Base-by-base conservation (phyloP, 2,888 invertebrate genomes). In the Mythimna impura region DNA sequence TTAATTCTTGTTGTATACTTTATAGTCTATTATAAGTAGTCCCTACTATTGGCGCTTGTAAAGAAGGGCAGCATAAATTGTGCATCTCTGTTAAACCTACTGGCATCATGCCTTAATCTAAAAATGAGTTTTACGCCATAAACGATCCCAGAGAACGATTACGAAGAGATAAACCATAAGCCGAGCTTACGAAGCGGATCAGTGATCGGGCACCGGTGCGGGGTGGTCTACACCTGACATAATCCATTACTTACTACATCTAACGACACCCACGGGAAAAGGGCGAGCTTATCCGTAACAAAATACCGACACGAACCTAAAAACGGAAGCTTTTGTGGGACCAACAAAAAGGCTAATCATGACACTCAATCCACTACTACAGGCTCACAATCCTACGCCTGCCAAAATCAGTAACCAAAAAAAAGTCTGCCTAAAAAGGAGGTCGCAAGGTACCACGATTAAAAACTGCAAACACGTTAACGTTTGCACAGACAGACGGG, bases 391-490 rank as follows among this genome's bases (percentile, higher is more conserved):
- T 22, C 10, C 10, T 34, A 36, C 12, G 12, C 22, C 12, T 30
- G 34, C 6, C 14, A 40, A 40, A 66, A 47, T 22, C 36, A 61
- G n/a, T n/a, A 3, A 8, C 12, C 7, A 63, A 66, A 65, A n/a
- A 68, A 52, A n/a, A 40, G 36, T 3, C 2, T 6, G 36, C 14
- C 40, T 17, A 22, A 47, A 60, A 70, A 71, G 7, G 58, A 70
- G 67, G 70, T 66, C 64, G 22, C 65, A 66, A 61, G 54, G 54
- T 68, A 66, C 57, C 54, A 55, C 79, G 69, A 80, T 82, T 81
- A 80, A 76, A 84, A 78, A 76, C 62, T 77, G 76, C 75, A 80
- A 85, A 81, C 30, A 73, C 62, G 54, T 67, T 52, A 66, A 66
- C 52, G 71, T 82, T 84, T 71, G 62, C 55, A 67, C 71, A 74